Evolutionary conservation across 2,888 invertebrate genomes (phyloP), one percentile per base, ranked within the genome.

Genomic region (Eupithecia pulchellata): DNA sequence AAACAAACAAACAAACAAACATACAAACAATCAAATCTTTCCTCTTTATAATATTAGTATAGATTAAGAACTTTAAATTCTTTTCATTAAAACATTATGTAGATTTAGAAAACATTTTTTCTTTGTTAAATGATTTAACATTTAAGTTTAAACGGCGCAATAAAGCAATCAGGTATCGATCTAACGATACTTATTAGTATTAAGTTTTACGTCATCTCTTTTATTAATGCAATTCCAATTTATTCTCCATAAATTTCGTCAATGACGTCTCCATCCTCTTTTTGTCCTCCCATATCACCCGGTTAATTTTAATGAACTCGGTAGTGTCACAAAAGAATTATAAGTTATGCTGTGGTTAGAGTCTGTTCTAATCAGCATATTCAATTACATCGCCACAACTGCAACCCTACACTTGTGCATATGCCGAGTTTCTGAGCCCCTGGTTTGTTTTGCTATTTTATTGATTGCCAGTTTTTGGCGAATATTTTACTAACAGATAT

Each of bases 301-400:
- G 86, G 84, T 85, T 52, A 81, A 84, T 82, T 85, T 89, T 91
- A 91, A 91, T 85, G 88, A 92, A 91, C 88, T 86, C 88, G 80
- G 82, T 86, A 90, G 90, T 88, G 89, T 89, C 81, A 75, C 76
- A 75, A 74, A 74, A 79, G 78, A 78, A 79, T 81, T 72, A 74
- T 69, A 67, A 69, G 74, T 63, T 57, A 65, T 74, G 67, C 68
- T 74, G 74, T 62, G 71, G 74, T 64, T 9, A 77, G 82, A 81
- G 80, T 84, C 79, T 79, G 78, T 82, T 79, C 84, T 89, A 89
- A 93, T 92, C 90, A 92, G 84, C 88, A 88, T 91, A 92, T 92
- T 91, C 89, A 90, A 88, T 91, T 86, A 85, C 88, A 85, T 86
- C 87, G 84, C 84, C 84, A 88, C 89, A 89, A 91, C 87, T 89